Conservation (phyloP, 2,797 vertebrate species). For the Gastrophryne carolinensis region DNA sequence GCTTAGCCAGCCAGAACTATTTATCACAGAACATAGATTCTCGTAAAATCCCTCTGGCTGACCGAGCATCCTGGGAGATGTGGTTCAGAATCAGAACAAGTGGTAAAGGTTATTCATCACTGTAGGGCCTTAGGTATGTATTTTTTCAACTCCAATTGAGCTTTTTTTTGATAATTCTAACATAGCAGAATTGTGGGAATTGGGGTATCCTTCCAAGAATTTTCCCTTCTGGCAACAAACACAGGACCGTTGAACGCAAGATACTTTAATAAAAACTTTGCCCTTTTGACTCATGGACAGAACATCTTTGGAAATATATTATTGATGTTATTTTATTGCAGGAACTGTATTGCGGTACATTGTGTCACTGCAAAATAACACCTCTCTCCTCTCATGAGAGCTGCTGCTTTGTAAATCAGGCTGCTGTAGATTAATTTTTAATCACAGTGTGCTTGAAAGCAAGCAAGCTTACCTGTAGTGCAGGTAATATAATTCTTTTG, state of each 20-base stretch:
- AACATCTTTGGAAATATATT: slow-evolving; percentile 1
- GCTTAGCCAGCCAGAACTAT: neutral
- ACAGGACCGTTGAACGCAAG: neutral
- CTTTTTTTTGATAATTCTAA: neutral
- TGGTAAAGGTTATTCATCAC: neutral
- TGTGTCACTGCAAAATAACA: slow-evolving; percentile 21
- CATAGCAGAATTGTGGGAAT: neutral
- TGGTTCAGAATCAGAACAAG: neutral
- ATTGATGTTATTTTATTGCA: slow-evolving; percentile 9
- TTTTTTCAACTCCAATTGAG: neutral
- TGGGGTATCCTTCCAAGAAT: neutral
- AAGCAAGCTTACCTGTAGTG: neutral
- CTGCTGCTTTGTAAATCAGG: slow-evolving; percentile 4
- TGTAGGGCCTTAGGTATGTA: neutral
- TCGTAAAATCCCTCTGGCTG: neutral
- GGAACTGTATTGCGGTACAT: slow-evolving; percentile 19
- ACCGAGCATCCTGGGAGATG: neutral
- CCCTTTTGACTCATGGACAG: neutral
- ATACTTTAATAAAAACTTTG: slow-evolving; percentile 27
- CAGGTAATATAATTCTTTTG: neutral
- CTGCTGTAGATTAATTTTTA: slow-evolving; percentile 15
- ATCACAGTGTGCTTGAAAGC: slow-evolving; percentile 13
- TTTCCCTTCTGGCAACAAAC: neutral
- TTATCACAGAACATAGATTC: neutral
- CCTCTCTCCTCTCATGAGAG: slow-evolving; percentile 21